A percentile compares a stretch with the other conserved stretches of the same genome.
Conservation (phyloP, 2,888 invertebrate genomes). For the Rutpela maculata region DNA sequence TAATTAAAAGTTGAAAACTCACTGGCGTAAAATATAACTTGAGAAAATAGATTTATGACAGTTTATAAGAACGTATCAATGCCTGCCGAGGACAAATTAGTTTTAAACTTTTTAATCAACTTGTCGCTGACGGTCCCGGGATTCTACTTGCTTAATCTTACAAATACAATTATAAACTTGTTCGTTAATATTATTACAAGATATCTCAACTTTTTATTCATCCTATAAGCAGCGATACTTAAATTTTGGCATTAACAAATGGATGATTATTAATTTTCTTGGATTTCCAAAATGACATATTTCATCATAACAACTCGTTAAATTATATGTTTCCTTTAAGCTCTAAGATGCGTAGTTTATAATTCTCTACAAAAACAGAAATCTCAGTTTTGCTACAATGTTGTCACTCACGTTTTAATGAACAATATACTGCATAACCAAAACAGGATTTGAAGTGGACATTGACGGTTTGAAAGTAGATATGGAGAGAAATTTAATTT, state of each 20-base stretch:
- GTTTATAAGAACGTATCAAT: slow-evolving; percentile 71
- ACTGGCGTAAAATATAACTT: slow-evolving; percentile 65
- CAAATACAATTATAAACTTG: slow-evolving; percentile 66
- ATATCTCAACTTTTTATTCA: slow-evolving; percentile 41
- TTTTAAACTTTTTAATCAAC: slow-evolving; percentile 72
- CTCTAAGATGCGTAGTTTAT: no score
- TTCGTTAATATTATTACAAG: slow-evolving; percentile 56
- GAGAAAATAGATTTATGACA: slow-evolving; percentile 71
- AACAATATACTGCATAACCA: no score
- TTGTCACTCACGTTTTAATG: no score
- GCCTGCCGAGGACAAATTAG: slow-evolving; percentile 70
- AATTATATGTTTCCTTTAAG: no score
- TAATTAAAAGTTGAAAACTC: slow-evolving; percentile 68
- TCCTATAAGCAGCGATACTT: neutral
- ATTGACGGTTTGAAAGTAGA: no score
- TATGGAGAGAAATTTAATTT: no score
- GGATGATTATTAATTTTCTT: neutral
- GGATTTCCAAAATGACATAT: neutral
- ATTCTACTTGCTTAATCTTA: slow-evolving; percentile 63
- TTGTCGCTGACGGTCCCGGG: slow-evolving; percentile 67
- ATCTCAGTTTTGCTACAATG: no score
- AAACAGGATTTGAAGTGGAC: no score
- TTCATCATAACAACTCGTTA: no score
- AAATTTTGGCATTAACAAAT: neutral
- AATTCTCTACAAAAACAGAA: no score